Percentiles rank a stretch among this genome's conserved stretches.
Evolutionary conservation across 2,888 invertebrate species (phyloP).

Genomic region (Aspidiotus destructor): DNA sequence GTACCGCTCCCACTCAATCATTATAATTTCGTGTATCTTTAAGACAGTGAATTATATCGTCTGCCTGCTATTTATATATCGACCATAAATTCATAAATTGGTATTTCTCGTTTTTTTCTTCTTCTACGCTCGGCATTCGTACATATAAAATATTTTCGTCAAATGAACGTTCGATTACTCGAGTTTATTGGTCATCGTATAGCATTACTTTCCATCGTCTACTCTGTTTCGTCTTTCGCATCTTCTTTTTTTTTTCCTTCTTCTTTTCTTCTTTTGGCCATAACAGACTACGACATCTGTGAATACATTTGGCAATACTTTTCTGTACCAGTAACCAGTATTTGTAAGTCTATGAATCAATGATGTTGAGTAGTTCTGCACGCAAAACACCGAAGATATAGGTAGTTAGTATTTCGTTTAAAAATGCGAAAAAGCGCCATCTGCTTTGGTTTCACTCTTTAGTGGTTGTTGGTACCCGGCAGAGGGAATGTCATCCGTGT

Average conservation of each 20-base stretch:
- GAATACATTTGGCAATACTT: too few relatives aligned
- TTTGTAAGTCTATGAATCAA: too few relatives aligned
- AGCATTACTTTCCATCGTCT: not conserved
- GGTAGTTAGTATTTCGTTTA: too few relatives aligned
- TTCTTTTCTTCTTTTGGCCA: too few relatives aligned
- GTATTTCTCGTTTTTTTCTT: slow-evolving; percentile 20
- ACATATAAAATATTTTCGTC: slow-evolving; percentile 1
- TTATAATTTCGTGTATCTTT: slow-evolving; percentile 29
- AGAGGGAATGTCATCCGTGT: not conserved
- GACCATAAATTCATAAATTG: slow-evolving; percentile 31
- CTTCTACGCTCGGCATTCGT: not conserved
- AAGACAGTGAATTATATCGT: slow-evolving; percentile 32
- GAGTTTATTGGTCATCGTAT: not conserved
- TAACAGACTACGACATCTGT: too few relatives aligned
- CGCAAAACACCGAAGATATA: too few relatives aligned
- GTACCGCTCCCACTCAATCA: slow-evolving; percentile 24
- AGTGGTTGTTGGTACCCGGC: not conserved
- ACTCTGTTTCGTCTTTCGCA: too few relatives aligned
- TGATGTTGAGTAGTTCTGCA: too few relatives aligned
- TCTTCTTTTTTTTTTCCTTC: too few relatives aligned
- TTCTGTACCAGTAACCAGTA: too few relatives aligned
- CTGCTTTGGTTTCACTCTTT: not conserved
- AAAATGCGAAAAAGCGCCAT: not conserved
- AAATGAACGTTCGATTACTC: slow-evolving; percentile 4
- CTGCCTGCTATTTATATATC: slow-evolving; percentile 31